Evolutionary conservation across 1,140 invertebrate species (phyloP), one percentile per base, ranked within the genome.

Genomic region (Babylonia areolata): DNA sequence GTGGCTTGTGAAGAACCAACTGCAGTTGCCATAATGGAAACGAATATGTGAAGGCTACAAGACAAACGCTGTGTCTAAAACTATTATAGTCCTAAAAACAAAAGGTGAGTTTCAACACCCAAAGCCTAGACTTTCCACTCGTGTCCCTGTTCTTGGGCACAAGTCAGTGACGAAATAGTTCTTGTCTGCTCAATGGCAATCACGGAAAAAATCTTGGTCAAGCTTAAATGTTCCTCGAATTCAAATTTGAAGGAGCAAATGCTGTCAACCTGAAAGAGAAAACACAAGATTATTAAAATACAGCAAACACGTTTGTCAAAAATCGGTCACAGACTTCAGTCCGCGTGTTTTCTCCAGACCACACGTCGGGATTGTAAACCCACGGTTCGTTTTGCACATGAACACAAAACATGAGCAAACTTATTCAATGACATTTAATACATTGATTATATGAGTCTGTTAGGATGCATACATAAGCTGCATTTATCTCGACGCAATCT

Each of bases 1-100:
- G 28, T 80, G n/a, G 46, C 46, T 20, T 80, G 78, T 58, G 78
- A 80, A 3, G 78, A 3, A 54, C 78, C 33, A 54, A 80, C 78
- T 35, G 78, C 78, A 54, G 78, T 37, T n/a, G 78, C 78, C 78
- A 80, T 80, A 12, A 31, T 80, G 9, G 31, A 37, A n/a, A 75
- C 33, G 9, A 75, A 37, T 77, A 40, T 51, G 17, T 51, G 17
- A 51, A 51, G 46, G 17, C 46, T 51, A 12, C 46, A 12, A 17
- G 17, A 12, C 9, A 51, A 51, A 51, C 46, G 17, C 46, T 51
- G 46, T 9, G 9, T 51, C 17, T 51, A 51, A 51, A 51, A 12
- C 46, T 17, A 51, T 12, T 51, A 6, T 20, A 11, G 46, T 51
- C 20, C 46, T 11, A 20, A 51, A 51, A 20, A 51, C 46, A 20